Base-by-base conservation (phyloP, 2,888 invertebrate species). In the Hybos culiciformis region DNA sequence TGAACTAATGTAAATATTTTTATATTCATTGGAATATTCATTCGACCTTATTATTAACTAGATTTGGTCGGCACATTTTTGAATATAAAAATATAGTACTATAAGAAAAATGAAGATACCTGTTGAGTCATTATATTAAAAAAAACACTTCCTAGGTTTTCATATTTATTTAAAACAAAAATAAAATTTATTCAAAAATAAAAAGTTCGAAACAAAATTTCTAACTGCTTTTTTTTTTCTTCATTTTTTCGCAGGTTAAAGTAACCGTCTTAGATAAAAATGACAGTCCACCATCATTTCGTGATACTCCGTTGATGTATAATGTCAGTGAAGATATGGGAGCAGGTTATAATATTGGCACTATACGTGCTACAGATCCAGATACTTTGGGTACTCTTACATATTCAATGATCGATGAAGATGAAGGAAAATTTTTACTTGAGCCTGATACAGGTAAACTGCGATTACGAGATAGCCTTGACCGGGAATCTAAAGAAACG, bases 251-350 rank as follows among this genome's bases (percentile, higher is more conserved):
- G 19, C 79, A 92, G 91, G 83, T 91, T 54, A 78, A 77, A 64
- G 79, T 93, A 53, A 78, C 77, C 44, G 81, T 93, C 41, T 65
- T 85, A 62, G 94, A 94, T 69, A 84, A 83, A 67, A 94, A 94
- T 66, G 94, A 94, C 71, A 90, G 87, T 57, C 90, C 92, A n/a
- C 94, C 94, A 4, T 77, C 80, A 42, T 88, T 90, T 71, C 77
- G 77, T 53, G 77, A 80, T 49, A 75, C 80, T 26, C 81, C 81
- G 14, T 69, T 80, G 53, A 74, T 75, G 39, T 84, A 80, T 62
- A 72, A 76, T 43, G 81, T 90, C 2, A 87, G 88, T 3, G 91
- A 92, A 62, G 90, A 91, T 61, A 72, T 87, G 46, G 80, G 84
- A 29, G 80, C 83, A 3, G 88, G 87, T 7, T 82, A 85, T 56